These are phyloP conservation scores for Psittacula cyanocephala DNA, from an alignment of 2,113 vertebrate genomes.

Conservation along the genomic window DNA sequence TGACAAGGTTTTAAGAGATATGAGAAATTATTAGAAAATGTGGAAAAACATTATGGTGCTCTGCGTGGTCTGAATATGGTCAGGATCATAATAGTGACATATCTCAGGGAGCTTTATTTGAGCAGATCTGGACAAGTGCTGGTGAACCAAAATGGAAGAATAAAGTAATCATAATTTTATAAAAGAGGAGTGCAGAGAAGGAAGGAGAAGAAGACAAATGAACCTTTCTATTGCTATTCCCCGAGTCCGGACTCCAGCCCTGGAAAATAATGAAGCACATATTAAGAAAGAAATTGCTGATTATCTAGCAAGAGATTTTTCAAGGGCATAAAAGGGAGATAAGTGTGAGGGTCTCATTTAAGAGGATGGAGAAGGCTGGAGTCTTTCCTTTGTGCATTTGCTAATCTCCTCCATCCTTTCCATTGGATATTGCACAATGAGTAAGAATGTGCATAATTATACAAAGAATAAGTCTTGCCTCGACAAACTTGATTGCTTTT, in stretches of 20 bases:
- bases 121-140: background rate
- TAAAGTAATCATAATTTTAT: background rate
- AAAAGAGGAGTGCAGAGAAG: background rate
- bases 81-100: background rate
- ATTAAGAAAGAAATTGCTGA: conserved; percentile 5
- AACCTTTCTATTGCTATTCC: background rate
- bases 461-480: conserved; percentile 1
- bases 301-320: conserved; percentile 15
- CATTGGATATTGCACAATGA: background rate
- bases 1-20: background rate
- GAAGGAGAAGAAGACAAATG: background rate
- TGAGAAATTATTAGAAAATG: background rate
- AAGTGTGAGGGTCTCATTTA: conserved; percentile 1
- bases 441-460: conserved; percentile 20
- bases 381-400: background rate
- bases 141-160: background rate
- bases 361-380: background rate
- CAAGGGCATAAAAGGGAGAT: background rate
- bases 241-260: background rate
- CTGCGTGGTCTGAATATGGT: background rate
- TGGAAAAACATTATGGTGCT: background rate
- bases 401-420: conserved; percentile 20
- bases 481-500: conserved; percentile 31
- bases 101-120: background rate
- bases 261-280: background rate